Evolutionary conservation across 2,797 vertebrate genomes (phyloP).

Genomic region (Clamator glandarius): DNA sequence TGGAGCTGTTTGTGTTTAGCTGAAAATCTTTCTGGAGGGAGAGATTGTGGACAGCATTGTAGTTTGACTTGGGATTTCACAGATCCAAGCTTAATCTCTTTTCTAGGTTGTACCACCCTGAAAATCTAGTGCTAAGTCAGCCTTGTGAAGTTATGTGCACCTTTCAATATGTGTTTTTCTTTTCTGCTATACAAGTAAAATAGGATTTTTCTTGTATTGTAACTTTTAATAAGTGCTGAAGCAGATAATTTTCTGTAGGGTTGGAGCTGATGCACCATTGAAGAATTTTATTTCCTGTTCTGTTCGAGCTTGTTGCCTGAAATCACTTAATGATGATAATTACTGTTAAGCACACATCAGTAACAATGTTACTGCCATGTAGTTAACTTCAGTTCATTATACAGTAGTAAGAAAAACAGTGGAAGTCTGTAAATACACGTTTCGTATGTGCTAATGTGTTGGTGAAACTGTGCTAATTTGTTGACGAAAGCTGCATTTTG

Average conservation of each 20-base stretch:
- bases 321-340: background rate
- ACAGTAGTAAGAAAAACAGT: background rate
- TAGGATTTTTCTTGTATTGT: background rate
- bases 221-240: background rate
- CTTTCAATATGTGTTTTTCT: background rate
- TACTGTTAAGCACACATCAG: background rate
- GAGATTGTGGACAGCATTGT: background rate
- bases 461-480: background rate
- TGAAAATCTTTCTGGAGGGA: background rate
- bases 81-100: background rate
- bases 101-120: background rate
- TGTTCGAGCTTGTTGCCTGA: background rate
- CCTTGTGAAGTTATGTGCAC: background rate
- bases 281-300: background rate
- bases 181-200: background rate
- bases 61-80: background rate
- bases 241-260: background rate
- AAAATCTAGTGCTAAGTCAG: background rate
- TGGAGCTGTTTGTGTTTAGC: background rate
- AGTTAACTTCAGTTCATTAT: background rate
- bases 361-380: background rate
- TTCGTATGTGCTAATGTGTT: background rate
- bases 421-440: background rate
- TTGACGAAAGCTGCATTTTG: background rate
- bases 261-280: background rate